Percentiles rank a stretch among this genome's conserved stretches.
Evolutionary conservation across 2,113 vertebrate species (phyloP).

Genomic region (Peromyscus leucopus): DNA sequence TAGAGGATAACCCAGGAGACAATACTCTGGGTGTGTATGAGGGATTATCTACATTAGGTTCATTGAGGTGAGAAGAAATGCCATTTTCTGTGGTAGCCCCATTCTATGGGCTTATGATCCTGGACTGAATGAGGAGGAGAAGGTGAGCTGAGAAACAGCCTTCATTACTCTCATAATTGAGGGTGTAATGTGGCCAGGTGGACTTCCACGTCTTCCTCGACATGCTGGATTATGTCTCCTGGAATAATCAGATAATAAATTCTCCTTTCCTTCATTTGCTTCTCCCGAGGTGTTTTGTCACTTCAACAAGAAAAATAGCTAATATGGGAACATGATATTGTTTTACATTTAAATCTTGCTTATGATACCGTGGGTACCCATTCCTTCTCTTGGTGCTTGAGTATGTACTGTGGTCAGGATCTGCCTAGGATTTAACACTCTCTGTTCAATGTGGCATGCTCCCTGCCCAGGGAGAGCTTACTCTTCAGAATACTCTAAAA

Average conservation of each 20-base stretch:
- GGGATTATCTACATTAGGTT: background rate
- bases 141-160: background rate
- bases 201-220: background rate
- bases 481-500: background rate
- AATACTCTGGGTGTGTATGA: too few species aligned
- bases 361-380: background rate
- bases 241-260: too few species aligned
- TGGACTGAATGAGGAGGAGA: background rate
- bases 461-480: background rate
- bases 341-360: background rate
- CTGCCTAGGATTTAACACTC: background rate
- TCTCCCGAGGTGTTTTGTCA: background rate
- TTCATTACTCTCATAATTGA: background rate
- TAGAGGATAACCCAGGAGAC: background rate
- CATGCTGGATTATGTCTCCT: background rate
- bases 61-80: background rate
- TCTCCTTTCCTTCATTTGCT: background rate
- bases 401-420: too few species aligned
- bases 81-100: background rate
- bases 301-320: background rate
- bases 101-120: background rate
- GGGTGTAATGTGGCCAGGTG: background rate
- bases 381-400: accelerated
- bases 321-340: background rate
- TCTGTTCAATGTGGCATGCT: accelerated